Percentiles rank a stretch among this genome's conserved stretches.
These are phyloP conservation scores for Drosophila pseudotalamancana DNA, from an alignment of 2,888 invertebrate genomes.

Conservation along the genomic window DNA sequence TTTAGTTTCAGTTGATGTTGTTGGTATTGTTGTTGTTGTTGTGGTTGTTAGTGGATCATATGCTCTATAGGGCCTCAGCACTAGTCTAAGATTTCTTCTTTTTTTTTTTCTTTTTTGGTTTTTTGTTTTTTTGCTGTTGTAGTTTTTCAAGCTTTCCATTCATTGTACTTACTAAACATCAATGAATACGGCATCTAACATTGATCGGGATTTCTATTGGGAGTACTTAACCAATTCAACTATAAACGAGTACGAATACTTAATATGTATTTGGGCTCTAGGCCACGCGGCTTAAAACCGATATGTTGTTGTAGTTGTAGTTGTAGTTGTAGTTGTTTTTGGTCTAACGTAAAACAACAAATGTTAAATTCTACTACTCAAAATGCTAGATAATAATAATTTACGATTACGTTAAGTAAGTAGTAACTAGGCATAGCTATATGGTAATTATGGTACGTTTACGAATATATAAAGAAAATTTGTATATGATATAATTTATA, in stretches of 20 bases:
- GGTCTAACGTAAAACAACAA: slow-evolving; percentile 61
- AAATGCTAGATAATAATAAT: slow-evolving; percentile 69
- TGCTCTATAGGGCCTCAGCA: slow-evolving; percentile 72
- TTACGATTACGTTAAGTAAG: slow-evolving; percentile 45
- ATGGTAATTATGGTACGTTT: slow-evolving; percentile 37
- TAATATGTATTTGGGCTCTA: slow-evolving; percentile 24
- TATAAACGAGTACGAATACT: slow-evolving; percentile 32
- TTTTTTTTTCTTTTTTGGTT: too few species aligned
- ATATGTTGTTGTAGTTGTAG: slow-evolving; percentile 15
- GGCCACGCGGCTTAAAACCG: slow-evolving; percentile 44
- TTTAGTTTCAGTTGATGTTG: slow-evolving; percentile 27
- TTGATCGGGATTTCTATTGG: slow-evolving; percentile 16
- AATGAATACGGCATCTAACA: slow-evolving; percentile 42
- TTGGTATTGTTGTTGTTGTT: slow-evolving; percentile 24
- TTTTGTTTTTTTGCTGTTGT: too few species aligned
- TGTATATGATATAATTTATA: slow-evolving; percentile 46
- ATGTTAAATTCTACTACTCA: slow-evolving; percentile 70
- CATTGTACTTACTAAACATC: slow-evolving; percentile 65
- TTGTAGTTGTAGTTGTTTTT: slow-evolving; percentile 9
- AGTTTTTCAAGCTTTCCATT: slow-evolving; percentile 30
- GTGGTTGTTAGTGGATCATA: slow-evolving; percentile 30
- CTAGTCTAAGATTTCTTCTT: slow-evolving; percentile 49
- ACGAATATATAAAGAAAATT: slow-evolving; percentile 61
- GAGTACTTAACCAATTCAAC: slow-evolving; percentile 28
- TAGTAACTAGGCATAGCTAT: slow-evolving; percentile 70